A percentile compares a stretch with the other conserved stretches of the same genome.
These are phyloP conservation scores for Lepidothrix coronata DNA, from an alignment of 2,113 vertebrate genomes.

Conservation along the genomic window DNA sequence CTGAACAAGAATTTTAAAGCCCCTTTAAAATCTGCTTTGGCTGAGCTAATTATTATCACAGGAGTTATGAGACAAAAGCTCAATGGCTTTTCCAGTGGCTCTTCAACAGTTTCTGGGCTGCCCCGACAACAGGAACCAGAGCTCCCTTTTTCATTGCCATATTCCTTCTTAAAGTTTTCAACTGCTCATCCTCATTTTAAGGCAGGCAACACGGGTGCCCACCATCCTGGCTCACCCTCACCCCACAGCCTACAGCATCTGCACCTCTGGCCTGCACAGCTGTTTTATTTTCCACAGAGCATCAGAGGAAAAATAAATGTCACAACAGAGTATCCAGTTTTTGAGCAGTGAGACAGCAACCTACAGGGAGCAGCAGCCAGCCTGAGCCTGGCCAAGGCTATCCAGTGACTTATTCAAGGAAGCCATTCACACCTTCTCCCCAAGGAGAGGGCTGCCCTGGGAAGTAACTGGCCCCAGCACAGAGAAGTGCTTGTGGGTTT, in stretches of 20 bases:
- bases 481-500: conserved; percentile 34
- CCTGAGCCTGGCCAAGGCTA: conserved; percentile 13
- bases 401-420: conserved; percentile 65
- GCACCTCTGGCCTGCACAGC: neutral
- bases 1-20: conserved; percentile 79
- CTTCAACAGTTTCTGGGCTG: neutral
- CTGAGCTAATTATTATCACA: conserved; percentile 80
- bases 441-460: conserved; percentile 43
- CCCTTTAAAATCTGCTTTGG: conserved; percentile 75
- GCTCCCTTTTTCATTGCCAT: neutral
- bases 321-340: conserved; percentile 48
- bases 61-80: conserved; percentile 64
- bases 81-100: conserved; percentile 45
- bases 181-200: neutral
- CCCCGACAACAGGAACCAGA: neutral
- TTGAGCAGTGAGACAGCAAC: conserved; percentile 19
- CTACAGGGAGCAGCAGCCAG: neutral
- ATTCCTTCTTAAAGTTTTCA: neutral
- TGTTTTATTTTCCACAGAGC: neutral
- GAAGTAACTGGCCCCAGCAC: conserved; percentile 30
- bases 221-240: neutral
- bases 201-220: neutral
- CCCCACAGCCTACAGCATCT: neutral
- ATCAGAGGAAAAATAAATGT: conserved; percentile 2
- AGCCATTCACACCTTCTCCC: conserved; percentile 66